Evolutionary conservation across 2,113 vertebrate genomes (phyloP).

Genomic region (Anguilla rostrata): DNA sequence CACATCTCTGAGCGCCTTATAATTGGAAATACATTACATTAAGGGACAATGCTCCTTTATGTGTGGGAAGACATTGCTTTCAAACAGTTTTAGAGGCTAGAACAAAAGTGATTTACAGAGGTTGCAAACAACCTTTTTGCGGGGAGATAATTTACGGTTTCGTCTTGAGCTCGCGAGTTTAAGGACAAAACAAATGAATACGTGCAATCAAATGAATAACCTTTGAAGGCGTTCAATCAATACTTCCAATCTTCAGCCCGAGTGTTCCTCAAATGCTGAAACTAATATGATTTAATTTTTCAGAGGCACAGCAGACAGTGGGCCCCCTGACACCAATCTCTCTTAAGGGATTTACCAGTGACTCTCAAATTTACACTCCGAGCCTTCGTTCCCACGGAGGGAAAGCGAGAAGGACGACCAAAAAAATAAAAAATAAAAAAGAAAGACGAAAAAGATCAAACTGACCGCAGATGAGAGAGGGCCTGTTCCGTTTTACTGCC

Average conservation of each 20-base stretch:
- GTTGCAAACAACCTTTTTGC: conserved; percentile 61
- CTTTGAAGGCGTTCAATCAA: conserved; percentile 60
- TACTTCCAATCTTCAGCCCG: conserved; percentile 28
- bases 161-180: conserved; percentile 59
- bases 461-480: conserved; percentile 55
- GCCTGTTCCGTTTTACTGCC: conserved; percentile 55
- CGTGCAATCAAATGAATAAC: conserved; percentile 65
- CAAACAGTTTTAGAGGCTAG: conserved; percentile 57
- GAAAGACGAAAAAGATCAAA: conserved; percentile 26
- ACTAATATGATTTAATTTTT: conserved; percentile 71
- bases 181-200: conserved; percentile 62
- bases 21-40: conserved; percentile 69
- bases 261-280: conserved; percentile 50
- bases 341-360: conserved; percentile 64
- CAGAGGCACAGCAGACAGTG: conserved; percentile 58
- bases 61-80: conserved; percentile 63
- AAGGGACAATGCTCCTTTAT: conserved; percentile 65
- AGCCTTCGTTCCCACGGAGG: conserved; percentile 47
- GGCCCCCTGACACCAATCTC: conserved; percentile 64
- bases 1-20: conserved; percentile 57
- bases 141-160: conserved; percentile 61
- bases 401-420: conserved; percentile 46
- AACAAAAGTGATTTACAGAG: conserved; percentile 70
- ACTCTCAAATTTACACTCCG: conserved; percentile 57
- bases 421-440: conserved; percentile 32